Conservation (phyloP, 2,797 vertebrate species). For the Orientallactaga sibirica region DNA sequence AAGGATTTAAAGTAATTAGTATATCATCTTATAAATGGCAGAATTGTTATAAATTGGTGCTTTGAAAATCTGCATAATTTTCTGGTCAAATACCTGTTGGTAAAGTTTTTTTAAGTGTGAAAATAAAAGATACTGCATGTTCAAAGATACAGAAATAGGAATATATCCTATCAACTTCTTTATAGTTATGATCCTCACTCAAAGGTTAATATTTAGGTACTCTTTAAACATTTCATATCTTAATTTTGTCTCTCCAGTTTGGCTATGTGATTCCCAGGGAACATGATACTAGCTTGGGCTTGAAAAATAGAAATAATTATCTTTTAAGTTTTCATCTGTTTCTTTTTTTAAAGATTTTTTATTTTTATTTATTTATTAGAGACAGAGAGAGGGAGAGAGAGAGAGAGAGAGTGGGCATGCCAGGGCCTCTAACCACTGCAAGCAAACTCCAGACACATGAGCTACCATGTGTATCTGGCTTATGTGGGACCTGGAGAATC, state of each 20-base stretch:
- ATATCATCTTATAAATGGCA: not conserved
- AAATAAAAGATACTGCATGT: not conserved
- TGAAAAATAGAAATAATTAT: not conserved
- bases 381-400: too few species aligned
- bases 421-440: too few species aligned
- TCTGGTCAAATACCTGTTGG: not conserved
- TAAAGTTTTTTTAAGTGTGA: not conserved
- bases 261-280: not conserved
- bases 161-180: not conserved
- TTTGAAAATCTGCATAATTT: conserved; percentile 22
- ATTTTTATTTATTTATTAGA: too few species aligned
- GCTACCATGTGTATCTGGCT: too few species aligned
- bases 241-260: not conserved
- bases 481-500: too few species aligned
- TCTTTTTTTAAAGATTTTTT: not conserved
- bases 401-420: too few species aligned
- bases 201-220: not conserved
- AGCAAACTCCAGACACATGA: too few species aligned
- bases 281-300: not conserved
- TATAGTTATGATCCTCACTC: not conserved
- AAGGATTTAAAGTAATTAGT: conserved; percentile 21
- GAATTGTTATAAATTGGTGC: not conserved
- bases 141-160: not conserved
- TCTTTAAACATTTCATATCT: not conserved
- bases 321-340: conserved; percentile 5